These are phyloP conservation scores for Andricus curvator DNA, from an alignment of 2,888 invertebrate species.

Conservation along the genomic window DNA sequence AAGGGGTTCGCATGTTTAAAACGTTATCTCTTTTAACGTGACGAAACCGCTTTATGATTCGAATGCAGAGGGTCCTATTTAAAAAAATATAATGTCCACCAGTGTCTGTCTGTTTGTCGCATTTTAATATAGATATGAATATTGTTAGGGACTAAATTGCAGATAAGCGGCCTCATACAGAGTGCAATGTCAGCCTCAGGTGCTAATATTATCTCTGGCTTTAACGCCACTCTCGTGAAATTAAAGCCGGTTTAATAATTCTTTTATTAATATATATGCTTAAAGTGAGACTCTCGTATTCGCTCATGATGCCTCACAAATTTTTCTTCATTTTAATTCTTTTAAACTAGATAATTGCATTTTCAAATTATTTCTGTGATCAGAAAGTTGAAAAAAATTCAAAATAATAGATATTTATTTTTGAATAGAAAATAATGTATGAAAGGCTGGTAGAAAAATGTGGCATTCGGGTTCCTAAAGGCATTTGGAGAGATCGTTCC, in stretches of 20 bases:
- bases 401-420: background rate
- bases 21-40: slow-evolving; percentile 66
- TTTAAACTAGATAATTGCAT: background rate
- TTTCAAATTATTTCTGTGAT: background rate
- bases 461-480: slow-evolving; percentile 25
- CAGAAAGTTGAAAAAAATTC: background rate
- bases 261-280: background rate
- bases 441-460: slow-evolving; percentile 16
- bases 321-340: background rate
- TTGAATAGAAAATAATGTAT: background rate
- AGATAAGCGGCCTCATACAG: slow-evolving; percentile 39
- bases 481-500: slow-evolving; percentile 43
- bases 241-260: background rate
- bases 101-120: background rate
- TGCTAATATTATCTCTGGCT: background rate
- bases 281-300: background rate
- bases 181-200: slow-evolving; percentile 13
- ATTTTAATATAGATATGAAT: slow-evolving; percentile 10
- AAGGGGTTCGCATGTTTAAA: slow-evolving; percentile 59
- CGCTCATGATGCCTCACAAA: background rate
- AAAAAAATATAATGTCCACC: background rate
- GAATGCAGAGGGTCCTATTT: slow-evolving; percentile 45
- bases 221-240: slow-evolving; percentile 10
- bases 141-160: slow-evolving; percentile 44
- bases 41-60: slow-evolving; percentile 58